These are phyloP conservation scores for Cuniculus paca DNA, from an alignment of 2,797 vertebrate species.

Conservation along the genomic window DNA sequence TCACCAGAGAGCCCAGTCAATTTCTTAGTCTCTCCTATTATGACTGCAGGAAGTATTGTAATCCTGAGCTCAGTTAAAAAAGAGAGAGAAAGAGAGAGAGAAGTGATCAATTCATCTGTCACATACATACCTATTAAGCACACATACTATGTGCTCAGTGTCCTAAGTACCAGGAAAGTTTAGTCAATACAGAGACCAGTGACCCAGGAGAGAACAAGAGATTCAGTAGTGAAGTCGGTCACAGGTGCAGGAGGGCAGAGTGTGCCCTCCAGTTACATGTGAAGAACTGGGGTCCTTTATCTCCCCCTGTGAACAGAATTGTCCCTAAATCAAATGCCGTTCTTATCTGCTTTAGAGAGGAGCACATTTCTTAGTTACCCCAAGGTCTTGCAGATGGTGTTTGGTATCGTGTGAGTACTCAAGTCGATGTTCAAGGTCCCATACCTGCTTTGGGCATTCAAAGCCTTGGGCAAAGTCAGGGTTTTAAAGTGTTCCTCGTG, in stretches of 20 bases:
- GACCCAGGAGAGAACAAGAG: neutral
- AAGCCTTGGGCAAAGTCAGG: neutral
- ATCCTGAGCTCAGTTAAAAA: neutral
- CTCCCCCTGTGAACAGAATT: neutral
- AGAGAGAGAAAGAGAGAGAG: neutral
- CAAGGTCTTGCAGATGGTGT: neutral
- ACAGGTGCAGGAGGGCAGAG: too few species aligned
- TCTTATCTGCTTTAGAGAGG: neutral
- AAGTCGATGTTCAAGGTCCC: neutral
- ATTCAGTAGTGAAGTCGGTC: too few species aligned
- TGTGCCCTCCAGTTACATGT: accelerated
- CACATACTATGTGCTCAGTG: neutral
- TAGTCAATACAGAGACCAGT: neutral
- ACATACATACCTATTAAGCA: neutral
- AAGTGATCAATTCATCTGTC: neutral
- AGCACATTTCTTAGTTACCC: neutral
- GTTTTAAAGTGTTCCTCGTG: neutral
- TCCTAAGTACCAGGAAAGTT: neutral
- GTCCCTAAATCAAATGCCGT: neutral
- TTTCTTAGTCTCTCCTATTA: neutral
- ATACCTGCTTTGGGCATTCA: neutral
- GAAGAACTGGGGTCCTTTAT: neutral
- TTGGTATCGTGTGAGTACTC: neutral
- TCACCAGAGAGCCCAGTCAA: neutral
- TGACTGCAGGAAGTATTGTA: neutral